Evolutionary conservation across 1,140 invertebrate genomes (phyloP).

Genomic region (Cephus cinctus): DNA sequence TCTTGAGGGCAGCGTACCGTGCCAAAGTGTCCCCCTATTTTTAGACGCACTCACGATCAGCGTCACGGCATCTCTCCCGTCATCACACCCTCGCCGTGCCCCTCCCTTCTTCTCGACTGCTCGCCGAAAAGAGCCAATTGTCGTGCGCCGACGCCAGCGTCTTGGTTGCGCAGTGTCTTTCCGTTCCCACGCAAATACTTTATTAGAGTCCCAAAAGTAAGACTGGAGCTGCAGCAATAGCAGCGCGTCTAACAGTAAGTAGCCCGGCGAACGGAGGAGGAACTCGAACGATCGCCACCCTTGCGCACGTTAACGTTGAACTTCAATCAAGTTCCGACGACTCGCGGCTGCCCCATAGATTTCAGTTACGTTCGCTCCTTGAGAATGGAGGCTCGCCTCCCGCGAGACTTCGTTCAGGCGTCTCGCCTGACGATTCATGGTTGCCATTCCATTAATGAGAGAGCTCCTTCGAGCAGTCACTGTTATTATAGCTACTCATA

Average conservation of each 20-base stretch:
- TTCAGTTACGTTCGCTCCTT: background rate
- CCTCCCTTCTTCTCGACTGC: background rate
- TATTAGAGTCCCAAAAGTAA: too few relatives aligned
- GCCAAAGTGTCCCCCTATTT: slow-evolving; percentile 45
- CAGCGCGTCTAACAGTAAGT: too few relatives aligned
- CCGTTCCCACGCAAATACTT: too few relatives aligned
- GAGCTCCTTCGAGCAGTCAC: slow-evolving; percentile 30
- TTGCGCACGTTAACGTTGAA: too few relatives aligned
- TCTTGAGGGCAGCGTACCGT: slow-evolving; percentile 18
- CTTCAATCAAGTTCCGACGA: too few relatives aligned
- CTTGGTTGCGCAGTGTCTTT: too few relatives aligned
- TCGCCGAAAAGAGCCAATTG: slow-evolving; percentile 26
- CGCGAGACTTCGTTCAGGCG: background rate
- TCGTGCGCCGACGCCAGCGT: slow-evolving; percentile 23
- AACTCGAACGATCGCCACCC: too few relatives aligned
- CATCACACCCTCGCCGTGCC: slow-evolving; percentile 36
- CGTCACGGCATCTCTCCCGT: slow-evolving; percentile 38
- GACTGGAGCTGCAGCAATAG: too few relatives aligned
- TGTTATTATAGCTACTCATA: slow-evolving; percentile 55
- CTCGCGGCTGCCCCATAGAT: background rate
- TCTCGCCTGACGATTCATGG: slow-evolving; percentile 45
- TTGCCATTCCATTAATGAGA: slow-evolving; percentile 52
- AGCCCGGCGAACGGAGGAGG: too few relatives aligned
- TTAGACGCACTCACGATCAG: slow-evolving; percentile 37
- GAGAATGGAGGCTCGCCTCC: background rate